Base-by-base conservation (phyloP, 2,797 vertebrate genomes). In the Nasua narica region DNA sequence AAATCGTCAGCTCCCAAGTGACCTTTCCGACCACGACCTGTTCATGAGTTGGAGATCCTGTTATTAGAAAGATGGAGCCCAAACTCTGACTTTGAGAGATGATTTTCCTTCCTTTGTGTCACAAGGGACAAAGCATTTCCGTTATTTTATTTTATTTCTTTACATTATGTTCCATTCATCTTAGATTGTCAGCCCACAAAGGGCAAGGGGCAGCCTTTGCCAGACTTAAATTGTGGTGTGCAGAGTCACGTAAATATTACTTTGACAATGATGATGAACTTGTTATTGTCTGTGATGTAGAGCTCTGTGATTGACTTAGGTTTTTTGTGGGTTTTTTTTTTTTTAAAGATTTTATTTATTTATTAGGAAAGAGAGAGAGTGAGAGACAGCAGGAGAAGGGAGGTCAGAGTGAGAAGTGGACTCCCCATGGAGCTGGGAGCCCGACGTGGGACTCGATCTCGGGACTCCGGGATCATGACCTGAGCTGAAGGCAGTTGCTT, bases 1-100 rank as follows among this genome's bases (percentile, higher is more conserved):
- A 40, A 91, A 62, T 52, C 60, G 76, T 32, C 13, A n/a, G 10
- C 15, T 89, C n/a, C 0, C 83, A 85, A 65, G 56, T 90, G 91
- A 97, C 74, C 95, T 96, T 95, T 90, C 40, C 62, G 81, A 56
- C 32, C 46, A 52, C 35, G 37, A 12, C 37, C 62, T 90, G 78
- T 54, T 88, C 90, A 58, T 56, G 32, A 86, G 54, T 43, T 83
- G 43, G 10, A 91, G 62, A 79, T 74, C 40, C 46, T 92, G 65
- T 92, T 76, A 76, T 52, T 37, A 67, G 84, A 72, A 85, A 90
- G 37, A 78, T 48, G 48, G 95, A 95, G 81, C 52, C 58, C 50
- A n/a, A 90, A 35, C 83, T 81, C 67, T 21, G 2, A 56, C 56
- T 69, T 25, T 84, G 62, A 87, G 46, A 52, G 65, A 96, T 84